These are phyloP conservation scores for Drosophila santomea DNA, from an alignment of 1,140 invertebrate genomes.

Conservation along the genomic window DNA sequence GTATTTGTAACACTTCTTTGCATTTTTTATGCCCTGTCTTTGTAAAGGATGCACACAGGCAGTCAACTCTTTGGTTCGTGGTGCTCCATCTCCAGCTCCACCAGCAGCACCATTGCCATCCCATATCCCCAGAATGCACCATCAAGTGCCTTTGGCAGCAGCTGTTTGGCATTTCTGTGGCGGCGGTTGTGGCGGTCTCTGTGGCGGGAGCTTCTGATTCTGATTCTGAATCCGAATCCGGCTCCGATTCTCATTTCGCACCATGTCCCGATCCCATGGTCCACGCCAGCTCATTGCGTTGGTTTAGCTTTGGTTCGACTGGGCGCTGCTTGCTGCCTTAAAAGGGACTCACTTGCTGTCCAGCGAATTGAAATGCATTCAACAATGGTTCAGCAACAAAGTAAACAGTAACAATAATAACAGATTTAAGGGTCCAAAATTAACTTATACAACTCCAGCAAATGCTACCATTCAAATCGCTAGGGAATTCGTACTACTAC, in stretches of 20 bases:
- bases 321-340: constrained; percentile 8
- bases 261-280: constrained; percentile 6
- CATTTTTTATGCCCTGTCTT: constrained; percentile 69
- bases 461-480: too few relatives aligned
- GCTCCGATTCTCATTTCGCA: constrained; percentile 11
- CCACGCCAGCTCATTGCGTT: constrained; percentile 60
- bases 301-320: constrained; percentile 39
- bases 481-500: too few relatives aligned
- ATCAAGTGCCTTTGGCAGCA: constrained; percentile 68
- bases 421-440: too few relatives aligned
- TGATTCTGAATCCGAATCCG: not conserved
- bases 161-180: constrained; percentile 61
- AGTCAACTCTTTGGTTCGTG: constrained; percentile 22
- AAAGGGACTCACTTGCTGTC: not conserved
- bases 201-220: constrained; percentile 35
- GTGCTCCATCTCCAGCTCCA: constrained; percentile 21
- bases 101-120: constrained; percentile 24
- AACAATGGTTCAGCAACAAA: too few relatives aligned
- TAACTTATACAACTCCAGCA: too few relatives aligned
- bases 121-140: constrained; percentile 4
- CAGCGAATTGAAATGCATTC: not conserved
- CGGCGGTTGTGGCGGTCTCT: constrained; percentile 38
- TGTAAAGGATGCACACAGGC: constrained; percentile 57
- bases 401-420: too few relatives aligned
- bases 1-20: constrained; percentile 81